These are phyloP conservation scores for Squalus acanthias DNA, from an alignment of 2,797 vertebrate genomes.

Conservation along the genomic window DNA sequence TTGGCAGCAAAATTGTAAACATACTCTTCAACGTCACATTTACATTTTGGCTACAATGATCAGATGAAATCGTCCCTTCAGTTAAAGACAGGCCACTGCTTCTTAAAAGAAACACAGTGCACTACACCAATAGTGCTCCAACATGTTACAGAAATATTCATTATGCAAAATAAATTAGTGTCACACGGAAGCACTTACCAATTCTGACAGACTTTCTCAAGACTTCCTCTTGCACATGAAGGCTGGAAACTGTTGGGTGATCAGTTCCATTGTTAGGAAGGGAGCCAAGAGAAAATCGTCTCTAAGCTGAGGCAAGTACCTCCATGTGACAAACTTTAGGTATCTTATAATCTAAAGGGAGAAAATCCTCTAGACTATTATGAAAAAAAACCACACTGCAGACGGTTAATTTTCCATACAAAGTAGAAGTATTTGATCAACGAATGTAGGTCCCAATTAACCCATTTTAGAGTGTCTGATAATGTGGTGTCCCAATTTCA, in stretches of 20 bases:
- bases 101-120: neutral
- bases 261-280: neutral
- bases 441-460: neutral
- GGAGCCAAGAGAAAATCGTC: neutral
- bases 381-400: neutral
- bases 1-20: neutral
- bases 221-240: neutral
- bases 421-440: neutral
- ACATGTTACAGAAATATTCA: neutral
- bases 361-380: neutral
- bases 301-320: constrained; percentile 1
- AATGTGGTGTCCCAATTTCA: neutral
- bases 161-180: neutral
- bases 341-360: neutral
- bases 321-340: constrained; percentile 12
- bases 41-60: neutral
- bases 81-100: neutral
- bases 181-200: neutral
- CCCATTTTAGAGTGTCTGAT: neutral
- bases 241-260: neutral
- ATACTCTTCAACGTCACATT: neutral
- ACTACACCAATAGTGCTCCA: neutral
- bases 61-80: neutral
- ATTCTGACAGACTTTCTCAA: constrained; percentile 5
- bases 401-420: neutral